Percentiles rank a stretch among this genome's conserved stretches.
Evolutionary conservation across 2,113 vertebrate genomes (phyloP).

Genomic region (Abramis brama): DNA sequence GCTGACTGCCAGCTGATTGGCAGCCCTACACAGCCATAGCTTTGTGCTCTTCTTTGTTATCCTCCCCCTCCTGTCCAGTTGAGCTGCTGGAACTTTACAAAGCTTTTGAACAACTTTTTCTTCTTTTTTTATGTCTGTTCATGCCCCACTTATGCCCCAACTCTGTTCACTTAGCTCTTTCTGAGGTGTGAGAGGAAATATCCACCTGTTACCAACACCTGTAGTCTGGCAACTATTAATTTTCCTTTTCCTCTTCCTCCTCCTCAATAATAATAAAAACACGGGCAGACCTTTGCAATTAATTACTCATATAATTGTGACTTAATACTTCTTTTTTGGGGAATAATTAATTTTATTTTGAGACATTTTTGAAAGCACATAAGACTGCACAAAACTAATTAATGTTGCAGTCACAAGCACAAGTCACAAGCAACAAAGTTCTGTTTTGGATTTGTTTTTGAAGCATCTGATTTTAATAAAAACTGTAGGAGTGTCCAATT

Average conservation of each 20-base stretch:
- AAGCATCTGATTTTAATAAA: neutral
- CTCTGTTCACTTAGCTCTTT: neutral
- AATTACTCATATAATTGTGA: neutral
- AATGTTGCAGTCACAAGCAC: no score
- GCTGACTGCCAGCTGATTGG: neutral
- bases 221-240: neutral
- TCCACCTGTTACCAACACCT: neutral
- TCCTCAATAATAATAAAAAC: no score
- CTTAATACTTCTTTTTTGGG: neutral
- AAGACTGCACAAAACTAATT: no score
- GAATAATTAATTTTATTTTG: neutral
- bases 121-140: neutral
- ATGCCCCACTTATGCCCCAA: constrained; percentile 1
- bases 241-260: neutral
- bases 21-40: neutral
- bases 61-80: neutral
- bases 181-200: neutral
- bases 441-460: neutral
- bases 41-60: constrained; percentile 9
- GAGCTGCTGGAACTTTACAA: neutral
- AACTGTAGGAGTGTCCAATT: neutral
- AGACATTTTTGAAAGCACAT: neutral
- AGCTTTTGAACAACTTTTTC: neutral
- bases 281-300: no score
- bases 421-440: neutral